Evolutionary conservation across 2,797 vertebrate species (phyloP).

Genomic region (Leucoraja ocellata): DNA sequence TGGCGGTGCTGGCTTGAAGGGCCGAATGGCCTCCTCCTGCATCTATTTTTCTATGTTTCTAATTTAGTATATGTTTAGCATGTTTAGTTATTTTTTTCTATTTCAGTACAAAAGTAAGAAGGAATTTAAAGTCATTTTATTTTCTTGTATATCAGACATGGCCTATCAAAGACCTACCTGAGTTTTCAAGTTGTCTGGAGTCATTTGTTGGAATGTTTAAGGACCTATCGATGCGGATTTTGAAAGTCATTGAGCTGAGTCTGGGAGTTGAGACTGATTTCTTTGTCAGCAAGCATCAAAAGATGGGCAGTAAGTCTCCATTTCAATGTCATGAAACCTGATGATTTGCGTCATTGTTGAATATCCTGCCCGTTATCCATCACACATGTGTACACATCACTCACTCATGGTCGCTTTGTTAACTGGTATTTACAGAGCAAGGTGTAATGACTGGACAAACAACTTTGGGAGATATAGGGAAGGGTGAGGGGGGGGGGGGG

Average conservation of each 20-base stretch:
- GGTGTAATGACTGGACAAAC: too few species aligned
- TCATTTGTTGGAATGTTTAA: slow-evolving; percentile 56
- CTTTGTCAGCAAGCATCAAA: slow-evolving; percentile 52
- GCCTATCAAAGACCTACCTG: slow-evolving; percentile 47
- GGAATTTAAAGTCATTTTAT: not conserved
- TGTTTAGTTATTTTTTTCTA: not conserved
- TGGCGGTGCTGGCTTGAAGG: too few species aligned
- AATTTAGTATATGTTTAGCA: too few species aligned
- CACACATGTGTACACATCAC: too few species aligned
- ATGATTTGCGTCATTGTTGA: too few species aligned
- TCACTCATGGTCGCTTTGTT: too few species aligned
- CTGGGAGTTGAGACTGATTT: slow-evolving; percentile 53
- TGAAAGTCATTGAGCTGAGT: slow-evolving; percentile 57
- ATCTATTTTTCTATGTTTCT: too few species aligned
- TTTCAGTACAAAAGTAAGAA: not conserved
- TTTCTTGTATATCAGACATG: slow-evolving; percentile 50
- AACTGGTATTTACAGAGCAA: too few species aligned
- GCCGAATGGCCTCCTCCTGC: too few species aligned
- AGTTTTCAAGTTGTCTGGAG: slow-evolving; percentile 48
- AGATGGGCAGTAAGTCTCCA: slow-evolving; percentile 54
- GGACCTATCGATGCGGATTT: slow-evolving; percentile 55
- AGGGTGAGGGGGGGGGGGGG: too few species aligned
- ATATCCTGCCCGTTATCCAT: too few species aligned
- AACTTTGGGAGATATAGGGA: too few species aligned
- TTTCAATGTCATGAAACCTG: not conserved